A percentile compares a stretch with the other conserved stretches of the same genome.
Conservation (phyloP, 2,113 vertebrate genomes). For the Chinchilla lanigera region DNA sequence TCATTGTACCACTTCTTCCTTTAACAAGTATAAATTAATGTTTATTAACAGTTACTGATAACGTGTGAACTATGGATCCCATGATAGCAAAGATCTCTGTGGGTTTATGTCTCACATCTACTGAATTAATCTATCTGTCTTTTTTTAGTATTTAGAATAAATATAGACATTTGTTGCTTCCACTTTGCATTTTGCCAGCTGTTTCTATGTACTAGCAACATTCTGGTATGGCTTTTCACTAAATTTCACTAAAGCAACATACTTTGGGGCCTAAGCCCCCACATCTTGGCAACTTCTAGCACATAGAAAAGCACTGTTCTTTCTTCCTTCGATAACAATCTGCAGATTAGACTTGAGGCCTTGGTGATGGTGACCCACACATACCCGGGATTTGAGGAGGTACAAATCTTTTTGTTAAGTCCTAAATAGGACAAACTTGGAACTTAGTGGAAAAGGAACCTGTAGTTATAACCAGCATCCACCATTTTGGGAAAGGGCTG, state of each 20-base stretch:
- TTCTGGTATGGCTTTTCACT: neutral
- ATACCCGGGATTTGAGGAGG: neutral
- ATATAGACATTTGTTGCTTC: neutral
- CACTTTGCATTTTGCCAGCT: neutral
- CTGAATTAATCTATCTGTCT: neutral
- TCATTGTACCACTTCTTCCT: neutral
- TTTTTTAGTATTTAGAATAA: neutral
- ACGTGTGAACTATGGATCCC: neutral
- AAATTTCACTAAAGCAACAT: neutral
- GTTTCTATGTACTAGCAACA: neutral
- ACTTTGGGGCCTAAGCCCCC: neutral
- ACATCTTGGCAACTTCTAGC: conserved; percentile 31
- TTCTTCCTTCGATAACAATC: neutral
- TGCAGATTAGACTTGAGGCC: neutral
- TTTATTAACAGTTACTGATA: neutral
- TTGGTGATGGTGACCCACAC: neutral
- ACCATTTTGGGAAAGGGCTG: conserved; percentile 72
- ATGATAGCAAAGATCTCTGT: neutral
- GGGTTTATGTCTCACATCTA: neutral
- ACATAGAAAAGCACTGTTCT: neutral
- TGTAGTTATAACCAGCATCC: conserved; percentile 70
- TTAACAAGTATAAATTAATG: neutral
- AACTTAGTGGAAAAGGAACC: neutral
- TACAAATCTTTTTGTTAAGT: neutral
- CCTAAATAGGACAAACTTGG: neutral